These are phyloP conservation scores for Andrena camellia DNA, from an alignment of 2,888 invertebrate genomes.

Conservation along the genomic window DNA sequence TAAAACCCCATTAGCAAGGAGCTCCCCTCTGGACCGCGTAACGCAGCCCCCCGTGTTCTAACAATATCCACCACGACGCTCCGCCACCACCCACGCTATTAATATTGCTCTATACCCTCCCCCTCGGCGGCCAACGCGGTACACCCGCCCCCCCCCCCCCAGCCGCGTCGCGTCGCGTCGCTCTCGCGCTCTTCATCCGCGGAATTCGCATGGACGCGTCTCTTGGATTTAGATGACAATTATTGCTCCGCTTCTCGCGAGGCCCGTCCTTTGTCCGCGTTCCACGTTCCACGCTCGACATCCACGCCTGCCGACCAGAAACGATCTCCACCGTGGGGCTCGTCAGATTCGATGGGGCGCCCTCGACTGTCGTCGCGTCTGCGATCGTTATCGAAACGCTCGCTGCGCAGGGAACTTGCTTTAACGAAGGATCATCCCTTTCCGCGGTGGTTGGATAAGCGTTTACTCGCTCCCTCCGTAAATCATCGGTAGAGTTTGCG, in stretches of 20 bases:
- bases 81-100: slow-evolving; percentile 83
- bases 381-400: too few species aligned
- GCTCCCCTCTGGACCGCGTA: slow-evolving; percentile 74
- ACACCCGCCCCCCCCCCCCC: slow-evolving; percentile 28
- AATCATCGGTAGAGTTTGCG: slow-evolving; percentile 6
- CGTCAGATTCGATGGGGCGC: neutral
- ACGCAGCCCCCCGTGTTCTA: slow-evolving; percentile 81
- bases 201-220: slow-evolving; percentile 26
- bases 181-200: slow-evolving; percentile 9
- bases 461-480: neutral
- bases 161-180: slow-evolving; percentile 13
- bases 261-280: slow-evolving; percentile 1
- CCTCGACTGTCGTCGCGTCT: too few species aligned
- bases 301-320: neutral
- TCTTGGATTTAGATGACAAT: slow-evolving; percentile 60
- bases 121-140: slow-evolving; percentile 50
- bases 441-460: neutral
- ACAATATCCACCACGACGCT: slow-evolving; percentile 82
- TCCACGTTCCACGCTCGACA: neutral
- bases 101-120: slow-evolving; percentile 79
- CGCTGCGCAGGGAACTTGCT: too few species aligned
- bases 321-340: neutral
- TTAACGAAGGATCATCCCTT: neutral
- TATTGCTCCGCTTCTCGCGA: slow-evolving; percentile 40
- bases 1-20: slow-evolving; percentile 83